Base-by-base conservation (phyloP, 1,140 invertebrate species). In the Cherax destructor region DNA sequence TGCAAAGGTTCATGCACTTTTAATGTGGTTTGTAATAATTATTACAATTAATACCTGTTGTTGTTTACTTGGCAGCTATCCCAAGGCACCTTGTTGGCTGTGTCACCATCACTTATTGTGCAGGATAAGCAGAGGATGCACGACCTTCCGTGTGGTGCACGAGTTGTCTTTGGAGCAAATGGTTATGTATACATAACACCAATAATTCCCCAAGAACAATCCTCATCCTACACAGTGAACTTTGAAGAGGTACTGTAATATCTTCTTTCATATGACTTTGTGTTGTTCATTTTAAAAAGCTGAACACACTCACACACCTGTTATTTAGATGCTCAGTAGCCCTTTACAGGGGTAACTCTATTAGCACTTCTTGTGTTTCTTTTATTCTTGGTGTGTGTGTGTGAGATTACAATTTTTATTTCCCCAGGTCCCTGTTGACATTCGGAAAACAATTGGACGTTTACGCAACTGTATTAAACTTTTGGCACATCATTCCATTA, bases 41-140 rank as follows among this genome's bases (percentile, higher is more conserved):
- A 9, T 56, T 56, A 56, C 3, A 56, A 56, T 7, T 56, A 5
- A 13, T 56, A 41, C 30, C 30, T 41, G 30, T 41, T 41, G 30
- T 56, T 56, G 52, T 56, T 87, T 93, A 61, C 94, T 92, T 93
- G 93, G 93, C 93, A 97, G 95, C 94, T 98, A 9, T 96, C 96
- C 0, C 98, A 99, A 95, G 99, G 99, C 11, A 96, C 97, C 41
- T 95, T 99, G 92, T 95, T 99, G 0, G 97, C 98, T 95, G 98
- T 99, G 0, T 97, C 97, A 41, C 97, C 99, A 9, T 97, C 97
- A n/a, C 94, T 99, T 16, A 97, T 99, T 41, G 98, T 98, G 94
- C 95, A 98, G 47, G 96, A 98, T 81, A 99, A 99, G 94, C 98
- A 97, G 76, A 99, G 99, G 95, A 99, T 99, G 94, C 98, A 99